Percentiles rank a stretch among this genome's conserved stretches.
Conservation (phyloP, 2,888 invertebrate species). For the Tipula vernalis region DNA sequence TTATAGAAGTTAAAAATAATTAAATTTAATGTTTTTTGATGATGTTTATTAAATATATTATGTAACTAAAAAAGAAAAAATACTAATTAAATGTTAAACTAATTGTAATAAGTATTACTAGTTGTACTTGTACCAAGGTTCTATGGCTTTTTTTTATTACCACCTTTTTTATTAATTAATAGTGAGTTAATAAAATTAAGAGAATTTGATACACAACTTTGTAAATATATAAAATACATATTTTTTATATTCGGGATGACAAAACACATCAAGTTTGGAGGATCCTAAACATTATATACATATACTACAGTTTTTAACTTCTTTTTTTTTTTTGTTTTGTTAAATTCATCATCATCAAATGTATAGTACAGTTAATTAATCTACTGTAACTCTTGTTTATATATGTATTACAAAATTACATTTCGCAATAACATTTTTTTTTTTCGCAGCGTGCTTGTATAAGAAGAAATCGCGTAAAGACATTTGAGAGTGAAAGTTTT, state of each 20-base stretch:
- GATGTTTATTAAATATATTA: constrained; percentile 7
- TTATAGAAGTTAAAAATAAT: background rate
- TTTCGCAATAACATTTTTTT: background rate
- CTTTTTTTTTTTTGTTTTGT: background rate
- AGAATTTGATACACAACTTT: background rate
- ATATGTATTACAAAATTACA: background rate
- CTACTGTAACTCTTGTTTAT: background rate
- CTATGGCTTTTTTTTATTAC: constrained; percentile 7
- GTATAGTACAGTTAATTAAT: background rate
- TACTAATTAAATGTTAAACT: constrained; percentile 11
- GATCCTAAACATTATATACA: background rate
- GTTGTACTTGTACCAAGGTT: constrained; percentile 11
- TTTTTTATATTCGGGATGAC: background rate
- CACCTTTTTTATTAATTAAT: constrained; percentile 4
- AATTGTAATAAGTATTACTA: constrained; percentile 11
- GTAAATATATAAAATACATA: background rate
- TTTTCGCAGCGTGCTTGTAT: background rate
- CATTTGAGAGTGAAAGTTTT: constrained; percentile 10
- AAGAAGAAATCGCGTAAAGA: constrained; percentile 6
- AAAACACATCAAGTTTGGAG: background rate
- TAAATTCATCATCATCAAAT: background rate
- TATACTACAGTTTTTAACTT: background rate
- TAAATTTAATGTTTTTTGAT: constrained; percentile 7
- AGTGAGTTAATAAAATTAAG: background rate
- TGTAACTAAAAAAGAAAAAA: background rate